These are phyloP conservation scores for Apogon talboti DNA, from an alignment of 2,797 vertebrate genomes.

Conservation along the genomic window DNA sequence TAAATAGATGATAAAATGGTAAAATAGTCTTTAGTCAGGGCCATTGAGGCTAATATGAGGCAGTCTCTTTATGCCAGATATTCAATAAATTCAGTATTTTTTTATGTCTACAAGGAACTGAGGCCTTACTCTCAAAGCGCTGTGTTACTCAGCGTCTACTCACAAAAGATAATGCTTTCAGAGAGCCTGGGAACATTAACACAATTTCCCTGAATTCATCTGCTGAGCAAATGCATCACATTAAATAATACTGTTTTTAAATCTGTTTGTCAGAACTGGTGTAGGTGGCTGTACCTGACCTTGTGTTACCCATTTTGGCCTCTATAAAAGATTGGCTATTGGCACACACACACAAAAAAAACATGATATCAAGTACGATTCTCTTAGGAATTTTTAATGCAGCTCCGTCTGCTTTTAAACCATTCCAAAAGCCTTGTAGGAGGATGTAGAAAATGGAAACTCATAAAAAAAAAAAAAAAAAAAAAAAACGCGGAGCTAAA, in stretches of 20 bases:
- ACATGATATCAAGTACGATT: slow-evolving; percentile 27
- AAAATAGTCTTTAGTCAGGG: not conserved
- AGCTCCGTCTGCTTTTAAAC: slow-evolving; percentile 39
- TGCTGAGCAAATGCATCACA: not conserved
- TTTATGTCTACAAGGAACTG: not conserved
- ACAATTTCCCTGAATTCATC: slow-evolving; percentile 12
- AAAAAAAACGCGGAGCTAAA: slow-evolving; percentile 49
- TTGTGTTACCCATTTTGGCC: slow-evolving; percentile 23
- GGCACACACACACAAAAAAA: slow-evolving; percentile 24
- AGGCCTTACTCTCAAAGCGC: not conserved
- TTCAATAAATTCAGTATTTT: not conserved
- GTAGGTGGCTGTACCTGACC: slow-evolving; percentile 46
- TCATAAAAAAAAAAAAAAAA: slow-evolving; percentile 9
- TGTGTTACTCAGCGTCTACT: not conserved
- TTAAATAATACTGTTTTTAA: slow-evolving; percentile 8
- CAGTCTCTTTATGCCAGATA: not conserved
- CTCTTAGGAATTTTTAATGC: slow-evolving; percentile 34
- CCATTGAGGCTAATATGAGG: no score
- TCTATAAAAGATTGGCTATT: slow-evolving; percentile 33
- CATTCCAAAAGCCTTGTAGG: slow-evolving; percentile 42
- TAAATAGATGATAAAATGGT: slow-evolving; percentile 2
- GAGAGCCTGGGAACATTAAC: slow-evolving; percentile 21
- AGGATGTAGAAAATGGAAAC: slow-evolving; percentile 46
- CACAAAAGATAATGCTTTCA: not conserved
- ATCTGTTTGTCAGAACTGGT: slow-evolving; percentile 19